Evolutionary conservation across 2,797 vertebrate genomes (phyloP), one percentile per base, ranked within the genome.

Genomic region (Pygocentrus nattereri): DNA sequence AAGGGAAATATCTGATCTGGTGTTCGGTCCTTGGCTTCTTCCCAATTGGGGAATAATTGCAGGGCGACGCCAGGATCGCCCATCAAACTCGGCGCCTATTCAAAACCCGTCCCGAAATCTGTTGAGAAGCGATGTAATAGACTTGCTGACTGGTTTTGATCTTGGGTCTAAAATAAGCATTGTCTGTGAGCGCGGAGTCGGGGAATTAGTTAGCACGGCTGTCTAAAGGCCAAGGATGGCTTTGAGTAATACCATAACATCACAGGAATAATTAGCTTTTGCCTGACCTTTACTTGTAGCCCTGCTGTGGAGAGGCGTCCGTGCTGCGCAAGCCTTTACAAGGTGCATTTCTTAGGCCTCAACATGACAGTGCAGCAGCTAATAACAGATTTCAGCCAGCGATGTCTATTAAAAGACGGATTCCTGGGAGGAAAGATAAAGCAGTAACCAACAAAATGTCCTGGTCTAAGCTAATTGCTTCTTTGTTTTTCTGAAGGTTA

Each of bases 181-280:
- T 16, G 12, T 30, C 21, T 44, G 23, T 44, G 49, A 58, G 16
- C 15, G 15, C 19, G 25, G 38, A 69, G 52, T 47, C 62, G 30
- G 65, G 38, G 44, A 54, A 74, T 65, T 72, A 78, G 68, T 74
- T 74, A 68, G 58, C 76, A 74, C 52, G 19, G 72, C 41, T 82
- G 81, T 73, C 75, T 75, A 83, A 79, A 83, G 82, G 71, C 76
- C 82, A 83, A 50, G 82, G 44, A 70, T 64, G 71, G 76, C 72
- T 83, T 83, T 79, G 71, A 70, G 62, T 79, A 79, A 83, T 79
- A 61, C 31, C 64, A 70, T 44, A 83, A 79, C 23, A 19, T 74
- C 58, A 59, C 30, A 67, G 65, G 71, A 79, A 83, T 79, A 83
- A 83, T 83, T 75, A 79, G 31, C 62, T 79, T 79, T 52, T 6